Percentiles rank a stretch among this genome's conserved stretches.
Conservation (phyloP, 2,113 vertebrate species). For the Amphiprion percula region DNA sequence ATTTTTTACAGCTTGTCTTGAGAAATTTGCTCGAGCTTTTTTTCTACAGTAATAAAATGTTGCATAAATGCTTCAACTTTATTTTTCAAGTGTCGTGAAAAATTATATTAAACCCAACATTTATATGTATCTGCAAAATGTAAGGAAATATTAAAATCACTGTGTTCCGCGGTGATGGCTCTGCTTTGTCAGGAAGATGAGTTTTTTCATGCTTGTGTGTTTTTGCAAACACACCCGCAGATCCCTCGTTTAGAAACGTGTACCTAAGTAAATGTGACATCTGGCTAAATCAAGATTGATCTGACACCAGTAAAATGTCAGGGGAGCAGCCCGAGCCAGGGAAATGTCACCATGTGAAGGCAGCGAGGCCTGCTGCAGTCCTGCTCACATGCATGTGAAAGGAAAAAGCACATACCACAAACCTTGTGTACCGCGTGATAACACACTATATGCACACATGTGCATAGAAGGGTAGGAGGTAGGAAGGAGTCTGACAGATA, state of each 20-base stretch:
- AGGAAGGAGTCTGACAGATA: neutral
- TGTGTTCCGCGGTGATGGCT: slow-evolving; percentile 26
- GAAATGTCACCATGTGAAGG: slow-evolving; percentile 82
- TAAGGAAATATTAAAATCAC: slow-evolving; percentile 29
- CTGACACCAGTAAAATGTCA: slow-evolving; percentile 87
- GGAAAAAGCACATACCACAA: neutral
- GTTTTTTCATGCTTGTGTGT: slow-evolving; percentile 45
- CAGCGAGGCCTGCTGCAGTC: slow-evolving; percentile 45
- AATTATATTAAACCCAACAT: slow-evolving; percentile 17
- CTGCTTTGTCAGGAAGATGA: slow-evolving; percentile 36
- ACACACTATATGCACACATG: slow-evolving; percentile 22
- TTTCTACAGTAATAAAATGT: neutral
- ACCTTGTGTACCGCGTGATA: neutral
- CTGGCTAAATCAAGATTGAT: slow-evolving; percentile 86
- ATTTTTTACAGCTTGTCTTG: neutral
- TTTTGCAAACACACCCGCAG: slow-evolving; percentile 44
- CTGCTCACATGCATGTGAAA: slow-evolving; percentile 22
- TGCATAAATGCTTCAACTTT: neutral
- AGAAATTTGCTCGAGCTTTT: neutral
- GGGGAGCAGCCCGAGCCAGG: slow-evolving; percentile 67
- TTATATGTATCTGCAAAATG: slow-evolving; percentile 2
- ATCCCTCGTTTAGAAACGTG: slow-evolving; percentile 73
- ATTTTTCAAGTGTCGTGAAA: slow-evolving; percentile 15
- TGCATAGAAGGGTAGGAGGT: neutral
- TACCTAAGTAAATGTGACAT: slow-evolving; percentile 83